phyloP scores from a whole-genome alignment of 2,797 vertebrate genomes.

The Scleropages formosus region DNA sequence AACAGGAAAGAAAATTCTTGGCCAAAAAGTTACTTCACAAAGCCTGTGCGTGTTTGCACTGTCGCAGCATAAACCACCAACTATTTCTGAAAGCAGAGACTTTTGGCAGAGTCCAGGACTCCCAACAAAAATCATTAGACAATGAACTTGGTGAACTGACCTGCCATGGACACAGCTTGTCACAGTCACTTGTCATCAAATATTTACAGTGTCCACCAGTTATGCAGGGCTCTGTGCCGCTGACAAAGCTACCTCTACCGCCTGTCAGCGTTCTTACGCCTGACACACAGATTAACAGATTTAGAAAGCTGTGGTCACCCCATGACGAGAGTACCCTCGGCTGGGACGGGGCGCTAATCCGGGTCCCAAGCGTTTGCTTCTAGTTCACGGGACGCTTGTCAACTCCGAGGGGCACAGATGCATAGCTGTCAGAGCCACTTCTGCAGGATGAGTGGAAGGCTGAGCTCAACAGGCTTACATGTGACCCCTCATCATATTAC shows the following conservation, averaged over 20 bases:
- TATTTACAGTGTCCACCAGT: constrained; percentile 37
- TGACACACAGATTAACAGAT: constrained; percentile 35
- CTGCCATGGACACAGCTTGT: constrained; percentile 34
- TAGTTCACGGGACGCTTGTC: constrained; percentile 29
- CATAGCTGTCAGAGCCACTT: constrained; percentile 34
- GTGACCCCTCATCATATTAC: constrained; percentile 44
- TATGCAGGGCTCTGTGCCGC: constrained; percentile 27
- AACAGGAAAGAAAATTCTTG: background rate
- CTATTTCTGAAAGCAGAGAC: constrained; percentile 18
- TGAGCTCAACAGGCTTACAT: constrained; percentile 35
- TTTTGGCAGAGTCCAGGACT: constrained; percentile 14
- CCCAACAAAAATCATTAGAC: constrained; percentile 29
- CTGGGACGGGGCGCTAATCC: constrained; percentile 31
- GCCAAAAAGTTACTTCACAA: background rate
- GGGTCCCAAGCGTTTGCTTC: constrained; percentile 16
- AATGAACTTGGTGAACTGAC: constrained; percentile 29
- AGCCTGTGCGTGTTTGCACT: background rate
- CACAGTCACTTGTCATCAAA: constrained; percentile 38
- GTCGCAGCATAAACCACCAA: constrained; percentile 23
- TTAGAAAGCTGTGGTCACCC: constrained; percentile 32
- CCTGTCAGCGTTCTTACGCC: constrained; percentile 20
- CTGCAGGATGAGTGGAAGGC: constrained; percentile 29
- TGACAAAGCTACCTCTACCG: constrained; percentile 35
- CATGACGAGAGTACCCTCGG: constrained; percentile 28
- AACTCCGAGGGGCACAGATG: constrained; percentile 31